Evolutionary conservation across 2,888 invertebrate species (phyloP).

Genomic region (Drosophila fulvimacula): DNA sequence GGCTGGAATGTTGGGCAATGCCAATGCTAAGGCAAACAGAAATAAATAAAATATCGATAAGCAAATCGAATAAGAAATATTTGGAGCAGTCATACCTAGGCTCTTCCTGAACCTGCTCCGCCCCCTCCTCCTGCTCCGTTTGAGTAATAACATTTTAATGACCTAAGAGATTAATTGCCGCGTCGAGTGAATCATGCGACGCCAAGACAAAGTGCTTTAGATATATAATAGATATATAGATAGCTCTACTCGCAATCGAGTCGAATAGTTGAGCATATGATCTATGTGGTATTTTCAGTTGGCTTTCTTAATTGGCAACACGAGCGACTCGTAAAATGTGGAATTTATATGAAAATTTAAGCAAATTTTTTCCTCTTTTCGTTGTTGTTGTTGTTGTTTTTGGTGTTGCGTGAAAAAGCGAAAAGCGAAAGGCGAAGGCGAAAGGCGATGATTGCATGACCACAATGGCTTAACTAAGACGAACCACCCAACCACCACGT

Average conservation of each 20-base stretch:
- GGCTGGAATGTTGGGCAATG: slow-evolving; percentile 3
- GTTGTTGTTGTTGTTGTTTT: slow-evolving; percentile 6
- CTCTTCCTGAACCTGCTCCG: slow-evolving; percentile 2
- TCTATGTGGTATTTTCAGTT: slow-evolving; percentile 48
- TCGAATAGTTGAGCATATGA: slow-evolving; percentile 52
- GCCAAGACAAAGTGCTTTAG: slow-evolving; percentile 19
- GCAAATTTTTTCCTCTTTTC: slow-evolving; percentile 30
- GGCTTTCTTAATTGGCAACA: slow-evolving; percentile 70
- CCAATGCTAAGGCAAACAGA: slow-evolving; percentile 6
- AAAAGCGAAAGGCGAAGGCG: slow-evolving; percentile 37
- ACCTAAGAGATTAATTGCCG: slow-evolving; percentile 70
- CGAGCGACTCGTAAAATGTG: slow-evolving; percentile 71
- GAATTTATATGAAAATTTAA: slow-evolving; percentile 60
- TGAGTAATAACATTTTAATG: slow-evolving; percentile 77
- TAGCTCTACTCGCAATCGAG: slow-evolving; percentile 31
- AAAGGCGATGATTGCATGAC: slow-evolving; percentile 58
- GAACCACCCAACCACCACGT: not conserved
- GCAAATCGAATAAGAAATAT: slow-evolving; percentile 26
- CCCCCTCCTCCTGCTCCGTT: slow-evolving; percentile 11
- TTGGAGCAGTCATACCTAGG: slow-evolving; percentile 7
- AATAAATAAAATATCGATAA: slow-evolving; percentile 35
- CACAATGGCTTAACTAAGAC: slow-evolving; percentile 37
- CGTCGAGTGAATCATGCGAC: slow-evolving; percentile 67
- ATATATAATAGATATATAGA: slow-evolving; percentile 10
- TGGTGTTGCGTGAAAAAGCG: slow-evolving; percentile 42